Evolutionary conservation across 2,888 invertebrate genomes (phyloP), one percentile per base, ranked within the genome.

Genomic region (Steinernema carpocapsae): DNA sequence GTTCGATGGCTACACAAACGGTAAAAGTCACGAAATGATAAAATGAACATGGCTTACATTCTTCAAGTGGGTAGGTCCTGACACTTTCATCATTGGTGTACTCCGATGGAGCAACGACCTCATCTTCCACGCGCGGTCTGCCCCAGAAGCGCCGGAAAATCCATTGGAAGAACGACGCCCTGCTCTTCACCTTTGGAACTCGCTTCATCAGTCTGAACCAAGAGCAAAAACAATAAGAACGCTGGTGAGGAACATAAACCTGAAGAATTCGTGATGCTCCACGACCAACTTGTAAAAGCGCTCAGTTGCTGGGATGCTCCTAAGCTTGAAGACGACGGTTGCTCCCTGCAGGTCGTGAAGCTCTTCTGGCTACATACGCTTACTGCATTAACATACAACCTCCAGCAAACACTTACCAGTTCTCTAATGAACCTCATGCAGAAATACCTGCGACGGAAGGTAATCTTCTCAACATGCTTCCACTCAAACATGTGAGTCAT

Each of bases 261-360:
- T 17, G 48, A 48, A 48, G 48, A 48, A 48, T 48, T 48, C 48
- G 48, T 48, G 48, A 19, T 48, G 48, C 48, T 48, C n/a, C 2
- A 48, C 19, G 48, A 48, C 48, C n/a, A 48, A 19, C 19, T 14
- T 48, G 48, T 48, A 48, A 48, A 48, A 48, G 4, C 48, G 48
- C 14, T 14, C 48, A 7, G 48, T 14, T 4, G 48, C 48, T 4
- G 4, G n/a, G 4, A 14, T n/a, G 14, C 17, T 48, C n/a, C 3
- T n/a, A 14, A 48, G 48, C 48, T 48, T 48, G 48, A 48, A 48
- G 7, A 48, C 48, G 17, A 48, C 48, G 2, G 48, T 7, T 14
- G 4, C 19, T 48, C 48, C 48, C 14, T 48, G 7, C 17, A 48
- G 4, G 14, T 48, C n/a, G 4, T 10, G 37, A 37, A 37, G 37